These are phyloP conservation scores for Stenurella melanura DNA, from an alignment of 2,888 invertebrate genomes.

Conservation along the genomic window DNA sequence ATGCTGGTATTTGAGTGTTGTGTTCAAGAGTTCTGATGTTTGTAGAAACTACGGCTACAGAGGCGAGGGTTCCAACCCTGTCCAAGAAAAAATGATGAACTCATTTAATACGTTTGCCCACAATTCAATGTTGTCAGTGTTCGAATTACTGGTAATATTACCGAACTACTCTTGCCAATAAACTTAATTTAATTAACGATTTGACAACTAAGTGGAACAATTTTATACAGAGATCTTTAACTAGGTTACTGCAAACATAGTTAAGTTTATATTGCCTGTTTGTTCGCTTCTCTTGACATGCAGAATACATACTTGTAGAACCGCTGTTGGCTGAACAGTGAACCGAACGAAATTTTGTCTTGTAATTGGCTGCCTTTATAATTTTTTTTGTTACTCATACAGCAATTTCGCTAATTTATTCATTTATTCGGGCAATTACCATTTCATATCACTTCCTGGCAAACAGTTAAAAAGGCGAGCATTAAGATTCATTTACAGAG, in stretches of 20 bases:
- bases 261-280: slow-evolving; percentile 11
- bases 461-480: background rate
- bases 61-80: no score
- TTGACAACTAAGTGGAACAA: background rate
- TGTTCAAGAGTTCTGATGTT: no score
- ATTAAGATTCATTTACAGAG: background rate
- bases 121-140: background rate
- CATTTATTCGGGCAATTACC: background rate
- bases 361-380: background rate
- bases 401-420: background rate
- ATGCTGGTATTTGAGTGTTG: no score
- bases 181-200: background rate
- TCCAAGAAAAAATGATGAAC: no score
- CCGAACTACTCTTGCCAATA: background rate
- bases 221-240: background rate
- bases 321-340: background rate
- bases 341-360: background rate
- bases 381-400: background rate
- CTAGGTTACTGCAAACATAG: slow-evolving; percentile 13
- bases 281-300: slow-evolving; percentile 2
- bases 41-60: no score
- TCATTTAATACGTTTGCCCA: background rate
- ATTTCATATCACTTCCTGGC: background rate
- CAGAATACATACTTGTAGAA: slow-evolving; percentile 4
- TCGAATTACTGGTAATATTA: background rate